Conservation (phyloP, 1,140 invertebrate species). For the Pomacea maculata region DNA sequence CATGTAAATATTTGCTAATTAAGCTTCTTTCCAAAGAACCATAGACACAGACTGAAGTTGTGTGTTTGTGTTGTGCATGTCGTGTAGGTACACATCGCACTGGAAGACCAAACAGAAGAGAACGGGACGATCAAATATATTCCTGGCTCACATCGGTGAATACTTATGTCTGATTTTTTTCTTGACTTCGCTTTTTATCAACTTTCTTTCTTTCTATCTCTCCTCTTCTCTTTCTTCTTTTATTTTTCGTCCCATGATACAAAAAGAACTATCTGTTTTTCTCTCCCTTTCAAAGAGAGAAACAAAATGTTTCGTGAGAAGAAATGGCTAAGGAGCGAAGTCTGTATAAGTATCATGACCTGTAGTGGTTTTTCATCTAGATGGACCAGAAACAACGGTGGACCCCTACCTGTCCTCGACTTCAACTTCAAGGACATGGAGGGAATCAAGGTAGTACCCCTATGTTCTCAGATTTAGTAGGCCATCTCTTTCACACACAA, state of each 20-base stretch:
- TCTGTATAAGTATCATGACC: no score
- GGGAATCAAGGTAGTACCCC: conserved; percentile 48
- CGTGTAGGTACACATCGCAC: conserved; percentile 56
- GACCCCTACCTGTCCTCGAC: conserved; percentile 58
- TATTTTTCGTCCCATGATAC: not conserved
- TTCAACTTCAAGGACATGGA: conserved; percentile 64
- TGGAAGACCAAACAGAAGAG: conserved; percentile 60
- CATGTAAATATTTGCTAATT: not conserved
- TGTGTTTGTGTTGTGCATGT: not conserved
- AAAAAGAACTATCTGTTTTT: not conserved
- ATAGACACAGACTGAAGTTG: not conserved
- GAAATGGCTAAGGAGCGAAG: not conserved
- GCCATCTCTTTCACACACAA: not conserved
- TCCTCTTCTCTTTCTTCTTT: not conserved
- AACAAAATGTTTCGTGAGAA: not conserved
- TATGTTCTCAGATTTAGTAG: not conserved
- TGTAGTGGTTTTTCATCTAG: conserved; percentile 23
- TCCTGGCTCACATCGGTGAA: conserved; percentile 57
- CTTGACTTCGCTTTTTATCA: not conserved
- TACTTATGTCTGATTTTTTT: not conserved
- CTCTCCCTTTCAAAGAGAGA: not conserved
- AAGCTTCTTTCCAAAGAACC: no score
- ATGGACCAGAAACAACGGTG: conserved; percentile 57
- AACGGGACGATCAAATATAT: conserved; percentile 59
- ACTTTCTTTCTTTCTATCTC: not conserved